These are phyloP conservation scores for Natator depressus DNA, from an alignment of 2,113 vertebrate genomes.

Conservation along the genomic window DNA sequence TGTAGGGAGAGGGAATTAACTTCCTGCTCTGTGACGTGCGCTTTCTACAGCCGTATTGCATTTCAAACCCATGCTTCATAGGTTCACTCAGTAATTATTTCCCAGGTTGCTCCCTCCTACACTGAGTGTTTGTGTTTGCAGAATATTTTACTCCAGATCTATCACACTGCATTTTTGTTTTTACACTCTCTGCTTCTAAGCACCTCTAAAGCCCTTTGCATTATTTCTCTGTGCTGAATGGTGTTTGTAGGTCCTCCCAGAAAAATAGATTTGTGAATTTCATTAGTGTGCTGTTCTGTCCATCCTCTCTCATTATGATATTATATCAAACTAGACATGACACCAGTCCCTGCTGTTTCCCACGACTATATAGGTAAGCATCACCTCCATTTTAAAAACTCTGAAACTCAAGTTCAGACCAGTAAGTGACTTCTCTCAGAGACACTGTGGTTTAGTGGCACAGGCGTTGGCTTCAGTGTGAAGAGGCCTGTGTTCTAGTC, in stretches of 20 bases:
- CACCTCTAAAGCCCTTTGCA: neutral
- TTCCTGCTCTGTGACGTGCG: neutral
- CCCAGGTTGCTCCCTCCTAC: neutral
- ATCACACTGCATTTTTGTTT: neutral
- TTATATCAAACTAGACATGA: neutral
- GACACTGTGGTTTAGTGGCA: neutral
- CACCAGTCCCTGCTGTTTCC: neutral
- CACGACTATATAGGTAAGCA: neutral
- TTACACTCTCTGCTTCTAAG: neutral
- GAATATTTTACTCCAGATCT: neutral
- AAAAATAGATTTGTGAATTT: neutral
- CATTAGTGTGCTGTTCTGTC: neutral
- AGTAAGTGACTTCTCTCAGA: neutral
- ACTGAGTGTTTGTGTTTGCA: neutral
- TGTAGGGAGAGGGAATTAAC: neutral
- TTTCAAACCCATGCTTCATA: neutral
- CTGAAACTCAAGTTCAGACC: neutral
- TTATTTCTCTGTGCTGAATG: neutral
- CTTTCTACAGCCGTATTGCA: conserved; percentile 9
- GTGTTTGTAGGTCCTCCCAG: neutral
- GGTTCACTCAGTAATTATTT: neutral
- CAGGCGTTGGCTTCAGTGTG: neutral
- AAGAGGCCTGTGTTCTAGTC: neutral
- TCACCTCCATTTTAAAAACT: neutral
- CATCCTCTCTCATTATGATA: neutral